phyloP scores from a whole-genome alignment of 2,113 vertebrate genomes.

The Meriones unguiculatus region DNA sequence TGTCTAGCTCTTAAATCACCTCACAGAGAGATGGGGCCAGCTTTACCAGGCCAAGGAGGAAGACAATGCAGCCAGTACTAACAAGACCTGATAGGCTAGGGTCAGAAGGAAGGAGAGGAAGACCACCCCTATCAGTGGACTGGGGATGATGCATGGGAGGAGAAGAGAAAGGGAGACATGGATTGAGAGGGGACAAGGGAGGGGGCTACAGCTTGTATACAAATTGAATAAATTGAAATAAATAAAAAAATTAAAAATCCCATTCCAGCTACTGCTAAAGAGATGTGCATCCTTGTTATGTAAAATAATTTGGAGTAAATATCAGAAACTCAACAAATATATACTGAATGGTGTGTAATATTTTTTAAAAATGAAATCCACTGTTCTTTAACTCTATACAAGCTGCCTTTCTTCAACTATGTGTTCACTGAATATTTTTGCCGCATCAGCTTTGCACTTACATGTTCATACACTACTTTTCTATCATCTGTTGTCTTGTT shows the following conservation, averaged over 20 bases:
- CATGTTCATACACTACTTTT: neutral
- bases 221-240: no score
- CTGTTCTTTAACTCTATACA: constrained; percentile 13
- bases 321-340: constrained; percentile 56
- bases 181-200: no score
- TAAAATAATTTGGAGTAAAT: constrained; percentile 57
- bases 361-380: constrained; percentile 32
- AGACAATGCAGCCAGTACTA: no score
- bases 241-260: constrained; percentile 20
- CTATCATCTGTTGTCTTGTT: constrained; percentile 56
- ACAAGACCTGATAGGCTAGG: no score
- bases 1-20: no score
- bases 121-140: no score
- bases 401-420: constrained; percentile 8
- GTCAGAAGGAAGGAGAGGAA: no score
- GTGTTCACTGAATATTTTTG: neutral
- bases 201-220: no score
- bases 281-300: constrained; percentile 28
- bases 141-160: no score
- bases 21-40: no score
- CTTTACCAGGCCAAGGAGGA: no score
- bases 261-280: constrained; percentile 29
- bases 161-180: no score
- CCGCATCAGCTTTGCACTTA: constrained; percentile 18
- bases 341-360: neutral